Evolutionary conservation across 2,797 vertebrate genomes (phyloP).

Genomic region (Poecilia wingei): DNA sequence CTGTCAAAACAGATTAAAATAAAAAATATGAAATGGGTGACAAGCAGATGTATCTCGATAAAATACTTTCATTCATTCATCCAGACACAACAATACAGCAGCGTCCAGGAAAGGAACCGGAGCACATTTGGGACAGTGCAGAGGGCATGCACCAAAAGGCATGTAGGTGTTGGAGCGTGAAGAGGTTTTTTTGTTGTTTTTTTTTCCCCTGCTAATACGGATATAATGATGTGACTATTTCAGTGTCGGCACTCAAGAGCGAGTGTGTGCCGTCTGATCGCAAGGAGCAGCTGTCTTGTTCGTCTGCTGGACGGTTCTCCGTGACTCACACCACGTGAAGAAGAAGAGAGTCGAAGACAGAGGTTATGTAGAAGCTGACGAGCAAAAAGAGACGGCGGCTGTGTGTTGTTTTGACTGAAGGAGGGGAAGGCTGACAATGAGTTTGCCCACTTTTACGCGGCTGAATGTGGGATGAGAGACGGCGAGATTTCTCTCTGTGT

Average conservation of each 20-base stretch:
- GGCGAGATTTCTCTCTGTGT: conserved; percentile 39
- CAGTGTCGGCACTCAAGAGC: conserved; percentile 17
- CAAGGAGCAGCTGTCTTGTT: conserved; percentile 28
- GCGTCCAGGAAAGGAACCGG: conserved; percentile 33
- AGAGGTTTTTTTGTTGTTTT: neutral
- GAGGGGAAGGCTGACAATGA: conserved; percentile 52
- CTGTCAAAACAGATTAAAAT: neutral
- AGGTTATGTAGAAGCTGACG: conserved; percentile 51
- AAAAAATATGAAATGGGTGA: neutral
- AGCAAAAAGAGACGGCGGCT: conserved; percentile 48
- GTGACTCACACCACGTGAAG: conserved; percentile 63
- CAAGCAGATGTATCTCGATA: neutral
- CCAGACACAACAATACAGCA: conserved; percentile 22
- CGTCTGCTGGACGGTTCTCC: conserved; percentile 36
- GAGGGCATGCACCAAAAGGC: conserved; percentile 35
- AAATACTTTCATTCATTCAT: conserved; percentile 36
- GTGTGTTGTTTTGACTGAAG: conserved; percentile 58
- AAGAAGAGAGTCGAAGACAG: conserved; percentile 49
- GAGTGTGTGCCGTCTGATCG: conserved; percentile 20
- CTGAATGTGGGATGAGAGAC: conserved; percentile 25
- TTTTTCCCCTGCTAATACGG: conserved; percentile 52
- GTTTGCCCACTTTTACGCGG: conserved; percentile 62
- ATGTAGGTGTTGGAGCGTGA: conserved; percentile 75
- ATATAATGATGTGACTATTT: conserved; percentile 71
- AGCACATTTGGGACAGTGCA: conserved; percentile 29